These are phyloP conservation scores for Scarus forsteni DNA, from an alignment of 2,797 vertebrate genomes.

Conservation along the genomic window DNA sequence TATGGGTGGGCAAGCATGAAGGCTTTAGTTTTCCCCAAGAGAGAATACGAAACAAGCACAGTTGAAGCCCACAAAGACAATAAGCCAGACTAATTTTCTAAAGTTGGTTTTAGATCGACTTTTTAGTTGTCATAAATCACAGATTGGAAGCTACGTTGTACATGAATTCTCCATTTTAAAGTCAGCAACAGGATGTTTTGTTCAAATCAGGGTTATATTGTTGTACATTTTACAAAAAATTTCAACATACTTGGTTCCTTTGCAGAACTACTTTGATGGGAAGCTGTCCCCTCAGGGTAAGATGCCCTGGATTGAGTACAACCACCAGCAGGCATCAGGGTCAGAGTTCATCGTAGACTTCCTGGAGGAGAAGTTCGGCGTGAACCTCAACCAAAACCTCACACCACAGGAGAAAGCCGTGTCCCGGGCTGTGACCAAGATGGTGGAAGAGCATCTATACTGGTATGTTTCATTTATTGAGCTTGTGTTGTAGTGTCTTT, in stretches of 20 bases:
- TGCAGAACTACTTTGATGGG: conserved; percentile 98
- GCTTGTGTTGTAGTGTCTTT: background rate
- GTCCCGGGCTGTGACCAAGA: conserved; percentile 93
- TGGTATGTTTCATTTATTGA: conserved; percentile 85
- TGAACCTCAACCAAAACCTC: conserved; percentile 94
- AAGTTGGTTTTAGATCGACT: too few relatives aligned
- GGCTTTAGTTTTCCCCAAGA: too few relatives aligned
- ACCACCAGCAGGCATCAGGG: conserved; percentile 93
- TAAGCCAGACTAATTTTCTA: too few relatives aligned
- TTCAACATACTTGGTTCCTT: conserved; percentile 11
- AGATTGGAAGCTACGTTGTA: too few relatives aligned
- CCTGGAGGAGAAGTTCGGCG: conserved; percentile 96
- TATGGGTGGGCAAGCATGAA: too few relatives aligned
- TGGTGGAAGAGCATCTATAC: conserved; percentile 98
- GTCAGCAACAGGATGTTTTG: too few relatives aligned
- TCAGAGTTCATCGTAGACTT: conserved; percentile 98
- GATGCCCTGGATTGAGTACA: conserved; percentile 99
- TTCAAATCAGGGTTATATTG: too few relatives aligned
- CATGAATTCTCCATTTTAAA: too few relatives aligned
- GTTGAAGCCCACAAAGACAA: too few relatives aligned
- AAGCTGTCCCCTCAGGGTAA: conserved; percentile 97
- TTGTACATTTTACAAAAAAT: too few relatives aligned
- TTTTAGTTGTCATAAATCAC: too few relatives aligned
- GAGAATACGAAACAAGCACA: too few relatives aligned
- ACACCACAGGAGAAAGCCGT: conserved; percentile 92